Conservation (phyloP, 1,140 invertebrate species). For the Semibalanus balanoides region DNA sequence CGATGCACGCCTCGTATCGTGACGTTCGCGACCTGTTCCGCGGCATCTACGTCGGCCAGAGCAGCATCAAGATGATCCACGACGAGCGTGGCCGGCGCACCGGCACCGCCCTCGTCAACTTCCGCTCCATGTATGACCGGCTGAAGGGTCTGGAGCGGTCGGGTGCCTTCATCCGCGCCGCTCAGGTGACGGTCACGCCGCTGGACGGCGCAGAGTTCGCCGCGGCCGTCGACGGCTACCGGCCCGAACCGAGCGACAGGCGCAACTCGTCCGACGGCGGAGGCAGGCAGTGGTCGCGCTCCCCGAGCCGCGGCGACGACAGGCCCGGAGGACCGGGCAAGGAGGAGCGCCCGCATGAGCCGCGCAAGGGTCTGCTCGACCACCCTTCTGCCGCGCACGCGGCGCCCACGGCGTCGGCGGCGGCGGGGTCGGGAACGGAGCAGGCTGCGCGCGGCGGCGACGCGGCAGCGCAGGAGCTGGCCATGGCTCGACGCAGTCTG, state of each 20-base stretch:
- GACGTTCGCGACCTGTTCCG: conserved; percentile 67
- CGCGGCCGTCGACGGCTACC: not conserved
- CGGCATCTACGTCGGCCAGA: conserved; percentile 55
- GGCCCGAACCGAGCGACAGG: not conserved
- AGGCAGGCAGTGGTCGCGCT: no score
- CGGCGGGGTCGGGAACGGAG: no score
- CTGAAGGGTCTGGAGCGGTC: conserved; percentile 48
- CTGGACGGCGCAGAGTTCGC: conserved; percentile 12
- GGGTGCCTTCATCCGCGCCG: conserved; percentile 26
- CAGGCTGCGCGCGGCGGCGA: not conserved
- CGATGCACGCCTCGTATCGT: conserved; percentile 47
- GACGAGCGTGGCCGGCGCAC: conserved; percentile 58
- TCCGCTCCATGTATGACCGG: conserved; percentile 46
- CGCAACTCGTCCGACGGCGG: not conserved
- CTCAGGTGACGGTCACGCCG: conserved; percentile 7
- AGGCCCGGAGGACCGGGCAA: no score
- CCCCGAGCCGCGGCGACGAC: not conserved
- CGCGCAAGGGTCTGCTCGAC: not conserved
- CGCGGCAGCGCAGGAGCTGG: not conserved
- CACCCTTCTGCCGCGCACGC: not conserved
- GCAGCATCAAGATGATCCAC: conserved; percentile 69
- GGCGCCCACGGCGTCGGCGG: no score
- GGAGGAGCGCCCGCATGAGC: no score
- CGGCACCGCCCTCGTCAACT: conserved; percentile 62
- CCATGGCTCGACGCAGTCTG: not conserved